Evolutionary conservation across 2,888 invertebrate species (phyloP).

Genomic region (Agrilus cyanescens): DNA sequence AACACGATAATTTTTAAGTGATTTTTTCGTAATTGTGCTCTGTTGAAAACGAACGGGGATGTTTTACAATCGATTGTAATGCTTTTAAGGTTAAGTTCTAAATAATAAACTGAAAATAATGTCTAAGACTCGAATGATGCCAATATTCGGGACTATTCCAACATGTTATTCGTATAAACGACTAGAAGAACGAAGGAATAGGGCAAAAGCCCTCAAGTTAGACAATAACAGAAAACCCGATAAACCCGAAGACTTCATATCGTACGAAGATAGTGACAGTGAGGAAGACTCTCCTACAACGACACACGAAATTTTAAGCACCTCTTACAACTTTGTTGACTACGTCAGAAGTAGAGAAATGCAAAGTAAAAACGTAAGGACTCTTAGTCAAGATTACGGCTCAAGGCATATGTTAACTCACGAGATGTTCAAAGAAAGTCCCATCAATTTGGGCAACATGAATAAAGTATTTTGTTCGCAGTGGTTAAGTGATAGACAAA

Average conservation of each 20-base stretch:
- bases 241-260: constrained; percentile 82
- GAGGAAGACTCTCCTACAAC: constrained; percentile 68
- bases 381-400: constrained; percentile 67
- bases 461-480: constrained; percentile 93
- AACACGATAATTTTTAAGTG: too few species aligned
- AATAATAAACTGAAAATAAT: constrained; percentile 31
- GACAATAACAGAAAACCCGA: constrained; percentile 65
- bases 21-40: too few species aligned
- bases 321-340: constrained; percentile 78
- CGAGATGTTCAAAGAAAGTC: constrained; percentile 78
- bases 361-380: constrained; percentile 55
- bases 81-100: background rate
- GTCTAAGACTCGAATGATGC: constrained; percentile 60
- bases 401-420: constrained; percentile 81
- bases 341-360: constrained; percentile 70
- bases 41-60: too few species aligned
- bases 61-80: too few species aligned
- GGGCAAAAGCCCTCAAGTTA: constrained; percentile 50
- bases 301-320: constrained; percentile 59
- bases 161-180: constrained; percentile 63
- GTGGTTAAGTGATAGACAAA: constrained; percentile 90
- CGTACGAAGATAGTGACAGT: constrained; percentile 79
- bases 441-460: constrained; percentile 71
- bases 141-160: constrained; percentile 63
- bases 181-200: constrained; percentile 61